Evolutionary conservation across 2,888 invertebrate species (phyloP), one percentile per base, ranked within the genome.

Genomic region (Tortrix viridana): DNA sequence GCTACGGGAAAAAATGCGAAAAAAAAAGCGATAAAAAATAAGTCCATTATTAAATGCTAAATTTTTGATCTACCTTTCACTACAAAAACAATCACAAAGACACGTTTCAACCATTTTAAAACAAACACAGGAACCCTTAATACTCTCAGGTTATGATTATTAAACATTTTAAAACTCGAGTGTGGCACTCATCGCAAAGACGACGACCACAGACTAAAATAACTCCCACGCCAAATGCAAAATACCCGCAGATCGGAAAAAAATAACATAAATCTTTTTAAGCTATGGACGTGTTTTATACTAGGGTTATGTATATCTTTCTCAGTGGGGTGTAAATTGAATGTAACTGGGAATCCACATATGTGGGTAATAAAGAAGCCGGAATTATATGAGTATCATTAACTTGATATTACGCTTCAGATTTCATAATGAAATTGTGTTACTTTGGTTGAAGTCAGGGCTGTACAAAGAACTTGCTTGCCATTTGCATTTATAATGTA

Each of bases 151-250:
- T 65, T 71, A 61, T 71, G 59, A 73, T 76, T 79, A 79, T 75
- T 80, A 79, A 77, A 75, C 74, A 74, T 74, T 79, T 78, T 74
- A 74, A 80, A 78, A 65, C 67, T 68, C 66, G 57, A 66, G 67
- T 66, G 66, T 68, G 58, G 68, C 67, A 64, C 66, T 65, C 50
- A 65, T 63, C 48, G 67, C 71, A 65, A 76, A 81, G 77, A 76
- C 76, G 69, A 67, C 26, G 46, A 32, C 7, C 74, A 77, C 70
- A 79, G 74, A 4, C 20, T 67, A 65, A 44, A 60, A 68, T 60
- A 60, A n/a, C 0, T 3, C 43, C 5, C 7, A 14, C 14, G 6
- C 14, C 9, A 32, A 48, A 18, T 9, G 18, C 14, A 5, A 6
- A 19, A 49, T 16, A 12, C 23, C 5, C 0, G 22, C 57, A 58